Conservation (phyloP, 2,888 invertebrate species). For the Lepidocyrtinus sp. region DNA sequence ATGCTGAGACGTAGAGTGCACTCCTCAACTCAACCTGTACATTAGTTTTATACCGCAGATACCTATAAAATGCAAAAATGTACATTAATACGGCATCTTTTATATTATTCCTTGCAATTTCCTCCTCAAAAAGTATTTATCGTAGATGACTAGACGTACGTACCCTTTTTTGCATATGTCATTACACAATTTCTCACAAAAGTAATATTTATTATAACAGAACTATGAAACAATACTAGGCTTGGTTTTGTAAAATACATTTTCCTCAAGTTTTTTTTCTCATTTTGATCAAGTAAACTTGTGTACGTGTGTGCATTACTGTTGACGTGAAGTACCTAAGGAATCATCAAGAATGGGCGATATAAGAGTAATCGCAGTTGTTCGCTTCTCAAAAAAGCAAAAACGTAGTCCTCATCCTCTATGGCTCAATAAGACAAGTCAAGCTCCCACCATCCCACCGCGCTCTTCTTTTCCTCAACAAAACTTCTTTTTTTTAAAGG, state of each 20-base stretch:
- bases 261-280: conserved; percentile 13
- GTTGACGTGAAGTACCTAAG: background rate
- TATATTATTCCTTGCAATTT: conserved; percentile 26
- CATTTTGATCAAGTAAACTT: background rate
- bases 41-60: conserved; percentile 7
- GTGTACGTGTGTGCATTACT: background rate
- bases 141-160: background rate
- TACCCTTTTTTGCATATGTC: conserved; percentile 31
- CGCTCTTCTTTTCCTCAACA: background rate
- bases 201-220: conserved; percentile 55
- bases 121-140: conserved; percentile 5
- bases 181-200: conserved; percentile 50
- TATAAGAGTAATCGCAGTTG: conserved; percentile 45
- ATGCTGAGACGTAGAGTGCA: background rate
- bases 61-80: conserved; percentile 20
- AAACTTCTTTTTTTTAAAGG: background rate
- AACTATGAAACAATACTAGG: conserved; percentile 45
- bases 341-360: conserved; percentile 9
- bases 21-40: conserved; percentile 32
- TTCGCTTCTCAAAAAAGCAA: conserved; percentile 50
- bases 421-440: no score
- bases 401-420: conserved; percentile 19
- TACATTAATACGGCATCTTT: background rate
- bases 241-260: conserved; percentile 36
- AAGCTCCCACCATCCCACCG: background rate